Evolutionary conservation across 2,888 invertebrate species (phyloP), one percentile per base, ranked within the genome.

Genomic region (Euplexia lucipara): DNA sequence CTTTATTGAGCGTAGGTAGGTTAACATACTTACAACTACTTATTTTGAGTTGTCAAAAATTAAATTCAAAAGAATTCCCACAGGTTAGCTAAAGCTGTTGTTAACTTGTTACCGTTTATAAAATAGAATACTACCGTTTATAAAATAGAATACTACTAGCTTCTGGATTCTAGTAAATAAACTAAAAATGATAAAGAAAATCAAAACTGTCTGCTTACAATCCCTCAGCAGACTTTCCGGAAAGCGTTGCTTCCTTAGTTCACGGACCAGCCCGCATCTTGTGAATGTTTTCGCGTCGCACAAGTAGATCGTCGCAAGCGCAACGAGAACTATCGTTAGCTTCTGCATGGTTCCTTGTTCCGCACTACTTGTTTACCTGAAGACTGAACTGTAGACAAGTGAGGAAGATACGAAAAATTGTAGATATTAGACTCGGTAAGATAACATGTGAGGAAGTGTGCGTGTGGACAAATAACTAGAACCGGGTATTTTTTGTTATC

Each of bases 191-290:
- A n/a, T n/a, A n/a, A n/a, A n/a, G n/a, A n/a, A n/a, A n/a, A n/a
- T n/a, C n/a, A n/a, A n/a, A n/a, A n/a, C n/a, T n/a, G n/a, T n/a
- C n/a, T n/a, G n/a, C 90, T 87, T 71, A 91, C 92, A 92, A 64
- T 92, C 84, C 42, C 85, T 82, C 78, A 92, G 70, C 60, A 91
- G 84, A 30, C 82, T 74, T 59, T 87, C 88, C 0, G 91, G 89
- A 59, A 92, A 91, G 0, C 90, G 89, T 56, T 91, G 91, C 0
- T 53, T 83, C 51, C 89, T 81, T 16, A 92, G 71, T 51, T 90
- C 89, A 0, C 52, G 70, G 0, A 89, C 90, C 45, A 92, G 65
- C 7, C 84, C 85, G 56, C 92, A 92, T 78, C 86, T 83, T 0
- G 80, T 84, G 32, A 90, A 88, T 8, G 70, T 67, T 16, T 84